Evolutionary conservation across 2,888 invertebrate genomes (phyloP), one percentile per base, ranked within the genome.

Genomic region (Criorhina ranunculi): DNA sequence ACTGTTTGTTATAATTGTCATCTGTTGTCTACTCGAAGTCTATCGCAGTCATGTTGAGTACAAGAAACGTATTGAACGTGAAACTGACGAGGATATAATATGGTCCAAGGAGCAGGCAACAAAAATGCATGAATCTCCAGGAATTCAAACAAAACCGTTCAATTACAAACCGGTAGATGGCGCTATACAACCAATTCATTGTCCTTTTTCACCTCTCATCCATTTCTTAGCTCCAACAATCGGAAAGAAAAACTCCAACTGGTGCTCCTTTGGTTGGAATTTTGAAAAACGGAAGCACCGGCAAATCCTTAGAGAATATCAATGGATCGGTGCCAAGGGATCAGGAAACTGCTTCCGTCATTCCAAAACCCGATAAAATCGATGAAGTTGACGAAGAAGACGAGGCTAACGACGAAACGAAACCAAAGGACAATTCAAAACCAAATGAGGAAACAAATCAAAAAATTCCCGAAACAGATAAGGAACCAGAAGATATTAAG

Each of bases 21-120:
- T 95, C 75, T 94, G 94, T 80, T 94, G 95, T 86, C 91, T 93
- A 60, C 96, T 96, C 88, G 97, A 96, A 93, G 94, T 95, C 89
- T 96, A 95, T 93, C 93, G 95, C 88, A 95, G 95, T 9, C 95
- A 96, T 89, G 94, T 95, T 88, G 94, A 94, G 51, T 95, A 96
- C 90, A 95, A 95, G 90, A 92, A 94, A 87, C 94, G 95, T 62
- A 93, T 95, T 82, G 95, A 96, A 90, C 94, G 95, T 87, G 95
- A 95, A 92, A 95, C 96, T 0, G 96, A 96, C 89, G 95, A 95
- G 88, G 94, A 94, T 87, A 95, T 96, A 75, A 93, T 95, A 88
- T 94, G 95, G 91, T 95, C 94, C 59, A 96, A 95, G 90, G 95
- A 95, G 88, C 95, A 95, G 88, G 95, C 95, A 0, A 93, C 94